These are phyloP conservation scores for Paedocypris sp. DNA, from an alignment of 2,113 vertebrate genomes.

Conservation along the genomic window DNA sequence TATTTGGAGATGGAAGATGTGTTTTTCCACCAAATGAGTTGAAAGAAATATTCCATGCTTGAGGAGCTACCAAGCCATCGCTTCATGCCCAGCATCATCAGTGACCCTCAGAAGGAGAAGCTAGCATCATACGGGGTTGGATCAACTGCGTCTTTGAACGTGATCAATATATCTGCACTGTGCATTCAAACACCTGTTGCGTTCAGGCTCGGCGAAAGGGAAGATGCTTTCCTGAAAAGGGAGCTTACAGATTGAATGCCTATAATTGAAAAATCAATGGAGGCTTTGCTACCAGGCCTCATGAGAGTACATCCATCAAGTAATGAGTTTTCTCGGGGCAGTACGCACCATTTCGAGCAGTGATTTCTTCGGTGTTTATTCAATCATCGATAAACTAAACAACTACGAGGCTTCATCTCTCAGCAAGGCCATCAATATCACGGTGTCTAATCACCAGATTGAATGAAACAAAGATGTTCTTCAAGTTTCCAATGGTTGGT, in stretches of 20 bases:
- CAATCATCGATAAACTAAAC: background rate
- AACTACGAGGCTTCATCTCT: no score
- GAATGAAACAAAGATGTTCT: background rate
- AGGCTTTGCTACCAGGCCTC: background rate
- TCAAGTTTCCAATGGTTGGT: no score
- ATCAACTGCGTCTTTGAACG: no score
- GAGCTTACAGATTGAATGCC: background rate
- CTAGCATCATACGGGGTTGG: no score
- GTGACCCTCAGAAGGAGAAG: no score
- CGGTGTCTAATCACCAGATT: no score
- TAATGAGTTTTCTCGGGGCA: background rate
- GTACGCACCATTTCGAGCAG: background rate
- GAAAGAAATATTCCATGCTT: constrained; percentile 19
- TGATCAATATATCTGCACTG: no score
- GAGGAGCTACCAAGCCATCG: constrained; percentile 10
- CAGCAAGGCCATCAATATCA: no score
- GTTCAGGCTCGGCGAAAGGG: no score
- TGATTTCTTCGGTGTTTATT: background rate
- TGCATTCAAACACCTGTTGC: no score
- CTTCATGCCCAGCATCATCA: constrained; percentile 3
- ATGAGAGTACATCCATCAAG: background rate
- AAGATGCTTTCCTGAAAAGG: background rate
- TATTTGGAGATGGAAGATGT: constrained; percentile 5
- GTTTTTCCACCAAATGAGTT: constrained; percentile 19
- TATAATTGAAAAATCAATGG: constrained; percentile 13